These are phyloP conservation scores for Bombus pascuorum DNA, from an alignment of 1,140 invertebrate species.

Conservation along the genomic window DNA sequence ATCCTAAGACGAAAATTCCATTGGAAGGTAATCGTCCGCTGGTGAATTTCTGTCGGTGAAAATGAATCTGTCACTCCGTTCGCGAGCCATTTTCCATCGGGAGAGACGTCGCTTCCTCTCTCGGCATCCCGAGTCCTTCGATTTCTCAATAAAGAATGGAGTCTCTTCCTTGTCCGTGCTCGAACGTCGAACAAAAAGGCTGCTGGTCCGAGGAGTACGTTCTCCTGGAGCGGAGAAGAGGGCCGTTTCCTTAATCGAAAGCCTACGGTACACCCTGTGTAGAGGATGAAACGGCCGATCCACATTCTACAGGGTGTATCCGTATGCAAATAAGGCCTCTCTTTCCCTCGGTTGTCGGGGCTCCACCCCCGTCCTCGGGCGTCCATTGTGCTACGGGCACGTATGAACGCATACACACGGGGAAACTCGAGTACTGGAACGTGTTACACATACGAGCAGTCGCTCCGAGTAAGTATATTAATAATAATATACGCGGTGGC, in stretches of 20 bases:
- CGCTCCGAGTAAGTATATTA: constrained; percentile 72
- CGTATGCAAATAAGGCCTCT: constrained; percentile 79
- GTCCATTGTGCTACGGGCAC: constrained; percentile 73
- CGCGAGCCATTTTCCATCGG: constrained; percentile 59
- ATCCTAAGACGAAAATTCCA: constrained; percentile 28
- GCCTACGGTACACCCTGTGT: not conserved
- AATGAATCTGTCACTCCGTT: constrained; percentile 77
- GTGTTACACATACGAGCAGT: constrained; percentile 50
- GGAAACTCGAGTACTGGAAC: constrained; percentile 42
- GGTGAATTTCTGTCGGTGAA: constrained; percentile 45
- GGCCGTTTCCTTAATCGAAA: not conserved
- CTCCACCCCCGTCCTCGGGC: constrained; percentile 80
- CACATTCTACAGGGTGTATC: constrained; percentile 74
- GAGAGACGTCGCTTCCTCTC: not conserved
- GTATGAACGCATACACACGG: constrained; percentile 29
- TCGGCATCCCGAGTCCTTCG: not conserved
- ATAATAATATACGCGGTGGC: constrained; percentile 77
- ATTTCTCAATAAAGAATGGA: not conserved
- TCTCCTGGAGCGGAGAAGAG: not conserved
- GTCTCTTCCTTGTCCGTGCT: not conserved
- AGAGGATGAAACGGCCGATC: constrained; percentile 67
- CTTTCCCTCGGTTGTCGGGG: constrained; percentile 66
- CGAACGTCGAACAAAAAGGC: not conserved
- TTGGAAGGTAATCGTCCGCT: constrained; percentile 1
- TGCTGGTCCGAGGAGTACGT: no score